These are phyloP conservation scores for Biston stratarius DNA, from an alignment of 2,888 invertebrate genomes.

Conservation along the genomic window DNA sequence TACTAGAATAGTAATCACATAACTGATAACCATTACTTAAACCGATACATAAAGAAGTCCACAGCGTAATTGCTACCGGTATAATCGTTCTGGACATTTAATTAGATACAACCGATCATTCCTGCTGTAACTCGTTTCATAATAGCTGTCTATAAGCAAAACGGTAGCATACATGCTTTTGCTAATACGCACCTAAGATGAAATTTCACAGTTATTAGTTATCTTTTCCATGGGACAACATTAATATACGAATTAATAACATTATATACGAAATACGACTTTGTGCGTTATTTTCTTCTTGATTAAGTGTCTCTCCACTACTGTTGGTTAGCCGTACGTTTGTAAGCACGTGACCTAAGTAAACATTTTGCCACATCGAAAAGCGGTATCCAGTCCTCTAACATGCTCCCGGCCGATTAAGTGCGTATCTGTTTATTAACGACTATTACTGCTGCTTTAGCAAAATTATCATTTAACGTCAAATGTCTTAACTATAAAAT, in stretches of 20 bases:
- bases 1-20: conserved; percentile 24
- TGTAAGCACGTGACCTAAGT: not conserved
- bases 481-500: conserved; percentile 16
- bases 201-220: not conserved
- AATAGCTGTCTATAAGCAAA: conserved; percentile 40
- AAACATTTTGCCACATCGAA: not conserved
- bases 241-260: too few species aligned
- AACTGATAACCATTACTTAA: conserved; percentile 37
- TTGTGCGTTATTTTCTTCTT: too few species aligned
- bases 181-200: not conserved
- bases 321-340: not conserved
- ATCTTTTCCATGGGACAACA: not conserved
- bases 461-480: conserved; percentile 42
- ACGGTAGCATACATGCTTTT: conserved; percentile 44
- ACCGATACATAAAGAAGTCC: conserved; percentile 40
- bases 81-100: conserved; percentile 27
- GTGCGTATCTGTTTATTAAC: conserved; percentile 61
- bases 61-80: conserved; percentile 38
- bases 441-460: conserved; percentile 54
- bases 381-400: conserved; percentile 14
- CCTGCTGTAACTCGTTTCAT: conserved; percentile 24
- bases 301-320: not conserved
- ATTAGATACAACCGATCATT: conserved; percentile 30
- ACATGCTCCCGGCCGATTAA: conserved; percentile 49
- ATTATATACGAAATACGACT: too few species aligned